phyloP scores from a whole-genome alignment of 2,888 invertebrate genomes.

The Calliscelio sp. region DNA sequence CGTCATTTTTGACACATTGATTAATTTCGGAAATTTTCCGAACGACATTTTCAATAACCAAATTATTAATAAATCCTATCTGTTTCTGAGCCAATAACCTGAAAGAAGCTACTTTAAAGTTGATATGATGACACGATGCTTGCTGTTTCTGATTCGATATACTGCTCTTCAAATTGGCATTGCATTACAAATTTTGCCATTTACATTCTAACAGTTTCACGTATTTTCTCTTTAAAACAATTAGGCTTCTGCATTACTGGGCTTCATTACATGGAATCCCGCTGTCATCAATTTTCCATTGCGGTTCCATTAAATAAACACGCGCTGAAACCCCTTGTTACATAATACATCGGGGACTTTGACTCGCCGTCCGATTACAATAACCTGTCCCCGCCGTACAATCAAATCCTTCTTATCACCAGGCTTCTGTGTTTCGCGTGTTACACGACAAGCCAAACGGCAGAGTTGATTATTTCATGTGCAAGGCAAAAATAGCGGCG shows the following conservation, averaged over 20 bases:
- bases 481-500: conserved; percentile 5
- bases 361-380: conserved; percentile 41
- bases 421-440: conserved; percentile 58
- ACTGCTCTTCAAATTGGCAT: too few species aligned
- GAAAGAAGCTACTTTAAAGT: too few species aligned
- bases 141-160: too few species aligned
- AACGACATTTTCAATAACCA: too few species aligned
- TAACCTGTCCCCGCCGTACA: conserved; percentile 44
- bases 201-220: too few species aligned
- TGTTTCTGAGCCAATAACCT: too few species aligned
- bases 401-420: conserved; percentile 65
- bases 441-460: conserved; percentile 43
- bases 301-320: conserved; percentile 38
- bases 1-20: too few species aligned
- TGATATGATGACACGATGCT: too few species aligned
- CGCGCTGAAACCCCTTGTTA: conserved; percentile 19
- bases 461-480: conserved; percentile 61
- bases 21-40: too few species aligned
- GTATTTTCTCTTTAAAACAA: too few species aligned
- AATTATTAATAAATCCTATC: too few species aligned
- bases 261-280: background rate
- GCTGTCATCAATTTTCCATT: conserved; percentile 39
- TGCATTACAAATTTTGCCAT: too few species aligned
- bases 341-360: conserved; percentile 30
- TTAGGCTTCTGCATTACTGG: background rate